Percentiles rank a stretch among this genome's conserved stretches.
Evolutionary conservation across 2,888 invertebrate genomes (phyloP).

Genomic region (Orthonevra nobilis): DNA sequence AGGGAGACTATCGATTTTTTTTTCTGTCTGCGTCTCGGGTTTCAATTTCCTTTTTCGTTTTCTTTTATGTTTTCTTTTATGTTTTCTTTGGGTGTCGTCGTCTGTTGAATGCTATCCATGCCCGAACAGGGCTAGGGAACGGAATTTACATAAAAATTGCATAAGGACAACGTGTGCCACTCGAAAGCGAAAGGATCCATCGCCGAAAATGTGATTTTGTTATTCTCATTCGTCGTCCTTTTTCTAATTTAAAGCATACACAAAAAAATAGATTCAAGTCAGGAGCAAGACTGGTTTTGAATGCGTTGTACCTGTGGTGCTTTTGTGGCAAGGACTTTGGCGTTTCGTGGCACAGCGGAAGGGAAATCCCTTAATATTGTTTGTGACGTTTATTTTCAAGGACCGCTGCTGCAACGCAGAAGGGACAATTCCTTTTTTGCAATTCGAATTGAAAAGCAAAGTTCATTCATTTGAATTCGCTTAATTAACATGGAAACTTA

Average conservation of each 20-base stretch:
- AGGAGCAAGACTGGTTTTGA: no score
- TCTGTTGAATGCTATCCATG: constrained; percentile 44
- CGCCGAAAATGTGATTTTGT: background rate
- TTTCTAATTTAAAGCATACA: constrained; percentile 56
- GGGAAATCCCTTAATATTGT: constrained; percentile 28
- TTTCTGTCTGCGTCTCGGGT: constrained; percentile 49
- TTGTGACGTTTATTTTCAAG: constrained; percentile 36
- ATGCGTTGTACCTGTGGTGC: constrained; percentile 41
- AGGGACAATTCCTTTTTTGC: constrained; percentile 23
- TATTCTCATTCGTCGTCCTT: constrained; percentile 18
- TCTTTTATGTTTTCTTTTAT: constrained; percentile 5
- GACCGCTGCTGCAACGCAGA: constrained; percentile 1
- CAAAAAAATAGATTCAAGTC: no score
- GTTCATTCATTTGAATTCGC: constrained; percentile 59
- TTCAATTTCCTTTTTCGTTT: constrained; percentile 56
- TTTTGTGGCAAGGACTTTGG: constrained; percentile 42
- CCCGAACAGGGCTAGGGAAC: constrained; percentile 9
- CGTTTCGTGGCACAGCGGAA: constrained; percentile 16
- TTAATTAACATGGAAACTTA: constrained; percentile 58
- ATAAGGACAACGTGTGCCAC: constrained; percentile 26
- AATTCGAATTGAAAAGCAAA: constrained; percentile 44
- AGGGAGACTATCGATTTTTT: constrained; percentile 58
- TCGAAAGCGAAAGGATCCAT: constrained; percentile 46
- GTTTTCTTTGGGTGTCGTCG: no score
- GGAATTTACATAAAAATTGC: constrained; percentile 55